Evolutionary conservation across 2,797 vertebrate genomes (phyloP), one percentile per base, ranked within the genome.

Genomic region (Microcaecilia unicolor): DNA sequence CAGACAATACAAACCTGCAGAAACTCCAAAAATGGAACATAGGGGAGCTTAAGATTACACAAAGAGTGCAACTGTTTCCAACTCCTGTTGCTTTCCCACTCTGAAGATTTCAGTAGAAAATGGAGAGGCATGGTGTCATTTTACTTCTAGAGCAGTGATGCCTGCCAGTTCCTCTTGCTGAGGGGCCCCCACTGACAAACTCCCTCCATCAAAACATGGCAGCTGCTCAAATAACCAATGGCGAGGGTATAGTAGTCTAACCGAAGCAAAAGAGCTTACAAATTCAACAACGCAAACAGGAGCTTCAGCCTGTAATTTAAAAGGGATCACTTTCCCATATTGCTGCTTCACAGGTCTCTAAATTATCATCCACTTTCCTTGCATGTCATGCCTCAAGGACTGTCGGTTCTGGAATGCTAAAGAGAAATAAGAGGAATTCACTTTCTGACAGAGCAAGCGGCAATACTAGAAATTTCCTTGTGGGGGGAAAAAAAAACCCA

Each of bases 101-200:
- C 64, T 26, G 64, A 49, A 51, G 66, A 74, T 69, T 80, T 77
- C 73, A 59, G 55, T 46, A 71, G 68, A 70, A 77, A 78, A 68
- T 59, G 61, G 64, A 71, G 72, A 59, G 66, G 67, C 65, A 69
- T 44, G 70, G 65, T 75, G 70, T 74, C 71, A 72, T 70, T 80
- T 77, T 74, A 75, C 74, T 48, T 67, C 59, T 62, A 40, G 14
- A 52, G 58, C 65, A 64, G 49, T 29, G 44, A 51, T 28, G 51
- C 51, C 59, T 61, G 58, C 59, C 70, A 74, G 50, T 58, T 67
- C 67, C 65, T 67, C 55, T 56, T 61, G 61, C 54, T 51, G 34
- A 67, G 61, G 58, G 66, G 51, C 55, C 56, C 55, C 56, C 55
- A 41, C 28, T 18, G 55, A 44, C 45, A 3, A 48, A 22, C 55